Evolutionary conservation across 2,113 vertebrate genomes (phyloP).

Genomic region (Lynx canadensis): DNA sequence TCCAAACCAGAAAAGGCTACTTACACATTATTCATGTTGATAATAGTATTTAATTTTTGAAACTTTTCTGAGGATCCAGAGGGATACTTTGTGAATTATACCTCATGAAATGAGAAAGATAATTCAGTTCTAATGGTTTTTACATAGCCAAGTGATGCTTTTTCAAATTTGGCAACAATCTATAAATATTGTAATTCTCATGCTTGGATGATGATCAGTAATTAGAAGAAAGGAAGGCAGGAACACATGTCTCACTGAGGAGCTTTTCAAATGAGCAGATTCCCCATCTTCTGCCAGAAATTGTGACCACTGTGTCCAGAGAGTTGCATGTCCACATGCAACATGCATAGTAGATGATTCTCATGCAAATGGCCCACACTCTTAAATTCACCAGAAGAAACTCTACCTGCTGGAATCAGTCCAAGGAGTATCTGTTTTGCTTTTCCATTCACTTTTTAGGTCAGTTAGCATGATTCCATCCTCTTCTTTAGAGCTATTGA

Average conservation of each 20-base stretch:
- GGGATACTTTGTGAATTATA: neutral
- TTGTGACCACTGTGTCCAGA: neutral
- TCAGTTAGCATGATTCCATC: neutral
- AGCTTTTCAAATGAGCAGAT: neutral
- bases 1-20: neutral
- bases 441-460: neutral
- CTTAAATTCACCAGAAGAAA: neutral
- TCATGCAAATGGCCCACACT: neutral
- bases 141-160: neutral
- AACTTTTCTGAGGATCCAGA: neutral
- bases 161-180: neutral
- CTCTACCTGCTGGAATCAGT: neutral
- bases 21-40: neutral
- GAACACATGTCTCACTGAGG: neutral
- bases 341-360: neutral
- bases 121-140: neutral
- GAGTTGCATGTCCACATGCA: neutral
- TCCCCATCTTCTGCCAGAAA: neutral
- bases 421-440: neutral
- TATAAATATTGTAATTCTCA: neutral
- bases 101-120: neutral
- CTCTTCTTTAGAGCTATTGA: neutral
- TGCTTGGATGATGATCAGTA: neutral
- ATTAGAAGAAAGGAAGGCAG: neutral
- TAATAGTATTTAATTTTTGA: neutral